Percentiles rank a stretch among this genome's conserved stretches.
Evolutionary conservation across 2,888 invertebrate species (phyloP).

Genomic region (Baronia brevicornis): DNA sequence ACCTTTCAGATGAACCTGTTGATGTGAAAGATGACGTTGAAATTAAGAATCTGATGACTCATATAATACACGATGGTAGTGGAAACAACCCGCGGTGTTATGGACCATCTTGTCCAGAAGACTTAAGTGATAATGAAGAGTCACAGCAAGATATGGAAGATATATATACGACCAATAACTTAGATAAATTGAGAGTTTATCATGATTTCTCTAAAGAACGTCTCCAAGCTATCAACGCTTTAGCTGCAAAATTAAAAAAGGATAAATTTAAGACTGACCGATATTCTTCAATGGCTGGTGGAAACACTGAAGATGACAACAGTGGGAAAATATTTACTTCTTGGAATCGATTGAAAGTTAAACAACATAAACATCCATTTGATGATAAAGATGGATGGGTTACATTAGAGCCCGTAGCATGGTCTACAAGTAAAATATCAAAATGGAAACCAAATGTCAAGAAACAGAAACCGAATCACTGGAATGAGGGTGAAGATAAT

Average conservation of each 20-base stretch:
- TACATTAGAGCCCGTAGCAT: conserved; percentile 83
- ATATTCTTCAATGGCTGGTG: conserved; percentile 28
- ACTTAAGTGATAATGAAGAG: conserved; percentile 41
- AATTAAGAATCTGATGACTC: conserved; percentile 58
- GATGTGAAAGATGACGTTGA: conserved; percentile 42
- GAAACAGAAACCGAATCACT: conserved; percentile 64
- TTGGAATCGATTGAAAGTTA: conserved; percentile 72
- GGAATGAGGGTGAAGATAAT: conserved; percentile 53
- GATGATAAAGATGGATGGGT: conserved; percentile 87
- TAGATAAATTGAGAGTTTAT: conserved; percentile 71
- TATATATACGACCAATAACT: conserved; percentile 73
- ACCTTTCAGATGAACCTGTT: conserved; percentile 28
- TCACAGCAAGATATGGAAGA: conserved; percentile 77
- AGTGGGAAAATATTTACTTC: conserved; percentile 53
- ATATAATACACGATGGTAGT: conserved; percentile 55
- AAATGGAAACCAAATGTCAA: conserved; percentile 84
- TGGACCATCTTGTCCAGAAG: conserved; percentile 64
- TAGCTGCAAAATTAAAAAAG: conserved; percentile 66
- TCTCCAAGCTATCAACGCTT: conserved; percentile 56
- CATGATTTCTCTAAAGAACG: conserved; percentile 56
- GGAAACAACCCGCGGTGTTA: conserved; percentile 54
- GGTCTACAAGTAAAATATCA: conserved; percentile 87
- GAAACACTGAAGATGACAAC: conserved; percentile 35
- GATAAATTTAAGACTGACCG: conserved; percentile 48
- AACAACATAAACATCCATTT: conserved; percentile 75